phyloP scores from a whole-genome alignment of 2,888 invertebrate genomes.

The Synanthedon myopaeformis region DNA sequence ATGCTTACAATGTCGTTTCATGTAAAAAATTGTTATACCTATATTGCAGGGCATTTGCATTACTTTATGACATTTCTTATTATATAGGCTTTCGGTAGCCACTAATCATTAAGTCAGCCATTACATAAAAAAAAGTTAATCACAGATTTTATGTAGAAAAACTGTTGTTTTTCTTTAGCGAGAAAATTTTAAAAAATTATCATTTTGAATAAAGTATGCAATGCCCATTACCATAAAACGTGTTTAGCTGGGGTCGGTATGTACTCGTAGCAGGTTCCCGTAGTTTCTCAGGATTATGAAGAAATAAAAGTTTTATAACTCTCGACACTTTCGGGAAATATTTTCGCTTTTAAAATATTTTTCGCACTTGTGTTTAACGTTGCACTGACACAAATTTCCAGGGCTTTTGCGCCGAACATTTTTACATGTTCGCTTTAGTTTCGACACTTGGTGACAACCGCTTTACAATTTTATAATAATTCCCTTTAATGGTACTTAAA shows the following conservation, averaged over 20 bases:
- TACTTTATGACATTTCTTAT: no score
- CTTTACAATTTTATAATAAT: neutral
- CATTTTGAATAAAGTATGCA: conserved; percentile 12
- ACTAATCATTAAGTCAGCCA: no score
- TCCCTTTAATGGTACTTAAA: no score
- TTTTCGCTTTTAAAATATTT: conserved; percentile 8
- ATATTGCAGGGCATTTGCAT: no score
- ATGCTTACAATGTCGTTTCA: no score
- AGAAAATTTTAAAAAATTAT: conserved; percentile 1
- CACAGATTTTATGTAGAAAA: neutral
- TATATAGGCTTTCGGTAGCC: no score
- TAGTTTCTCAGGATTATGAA: conserved; percentile 13
- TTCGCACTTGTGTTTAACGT: conserved; percentile 1
- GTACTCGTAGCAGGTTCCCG: neutral
- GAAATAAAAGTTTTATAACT: conserved; percentile 21
- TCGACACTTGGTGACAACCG: neutral
- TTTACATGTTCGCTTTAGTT: neutral
- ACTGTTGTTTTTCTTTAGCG: neutral
- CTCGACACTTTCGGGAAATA: conserved; percentile 10
- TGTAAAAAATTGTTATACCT: no score
- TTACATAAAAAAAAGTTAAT: no score
- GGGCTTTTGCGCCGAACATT: neutral
- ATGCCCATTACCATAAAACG: conserved; percentile 20
- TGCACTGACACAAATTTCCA: neutral
- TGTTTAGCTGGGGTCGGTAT: conserved; percentile 2